A percentile compares a stretch with the other conserved stretches of the same genome.
phyloP scores from a whole-genome alignment of 2,888 invertebrate species.

The Erebia epiphron region DNA sequence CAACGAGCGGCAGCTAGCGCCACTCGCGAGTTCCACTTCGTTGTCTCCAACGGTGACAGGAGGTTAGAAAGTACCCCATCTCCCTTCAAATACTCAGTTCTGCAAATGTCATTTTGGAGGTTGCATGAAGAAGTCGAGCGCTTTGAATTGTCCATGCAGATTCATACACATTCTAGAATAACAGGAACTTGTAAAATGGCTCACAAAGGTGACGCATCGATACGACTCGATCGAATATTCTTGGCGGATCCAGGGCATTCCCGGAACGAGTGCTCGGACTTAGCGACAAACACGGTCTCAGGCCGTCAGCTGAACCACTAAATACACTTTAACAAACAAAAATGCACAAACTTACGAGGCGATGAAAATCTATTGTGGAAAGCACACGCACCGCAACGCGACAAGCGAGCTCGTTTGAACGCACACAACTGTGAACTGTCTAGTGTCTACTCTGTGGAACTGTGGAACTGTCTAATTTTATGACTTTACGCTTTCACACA shows the following conservation, averaged over 20 bases:
- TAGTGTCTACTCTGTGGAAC: no score
- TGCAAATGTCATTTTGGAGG: slow-evolving; percentile 17
- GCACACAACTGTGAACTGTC: no score
- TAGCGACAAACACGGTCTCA: slow-evolving; percentile 40
- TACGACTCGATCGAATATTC: slow-evolving; percentile 78
- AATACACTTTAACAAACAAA: slow-evolving; percentile 62
- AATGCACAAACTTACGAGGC: slow-evolving; percentile 81
- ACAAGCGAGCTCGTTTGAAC: slow-evolving; percentile 74
- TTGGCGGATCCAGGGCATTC: slow-evolving; percentile 52
- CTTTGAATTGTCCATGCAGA: slow-evolving; percentile 30
- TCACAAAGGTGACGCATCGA: slow-evolving; percentile 83
- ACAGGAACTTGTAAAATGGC: slow-evolving; percentile 75
- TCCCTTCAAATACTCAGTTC: slow-evolving; percentile 30
- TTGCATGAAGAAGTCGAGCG: slow-evolving; percentile 4
- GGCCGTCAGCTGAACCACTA: slow-evolving; percentile 50
- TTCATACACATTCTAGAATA: slow-evolving; percentile 49
- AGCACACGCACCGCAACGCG: slow-evolving; percentile 78
- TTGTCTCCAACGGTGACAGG: slow-evolving; percentile 38
- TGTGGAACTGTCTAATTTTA: slow-evolving; percentile 49
- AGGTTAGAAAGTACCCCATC: slow-evolving; percentile 63
- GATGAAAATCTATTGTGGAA: slow-evolving; percentile 80
- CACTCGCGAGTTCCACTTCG: slow-evolving; percentile 40
- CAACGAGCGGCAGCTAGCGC: slow-evolving; percentile 31
- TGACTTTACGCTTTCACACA: slow-evolving; percentile 49
- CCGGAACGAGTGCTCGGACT: slow-evolving; percentile 39